Evolutionary conservation across 2,888 invertebrate species (phyloP).

Genomic region (Thecophora atra): DNA sequence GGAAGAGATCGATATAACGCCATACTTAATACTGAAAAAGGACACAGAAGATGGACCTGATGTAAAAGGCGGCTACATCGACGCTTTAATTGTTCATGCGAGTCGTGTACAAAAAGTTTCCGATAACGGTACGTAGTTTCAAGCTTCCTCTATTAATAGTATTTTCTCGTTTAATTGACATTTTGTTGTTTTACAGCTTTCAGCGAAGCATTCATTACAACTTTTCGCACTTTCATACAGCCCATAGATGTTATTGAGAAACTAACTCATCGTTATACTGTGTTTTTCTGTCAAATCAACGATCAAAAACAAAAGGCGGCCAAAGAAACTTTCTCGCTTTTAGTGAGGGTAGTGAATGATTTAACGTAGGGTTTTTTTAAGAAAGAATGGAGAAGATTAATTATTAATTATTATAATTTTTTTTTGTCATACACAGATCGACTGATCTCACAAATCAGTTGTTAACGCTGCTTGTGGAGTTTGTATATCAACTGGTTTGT

Average conservation of each 20-base stretch:
- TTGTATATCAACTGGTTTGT: conserved; percentile 92
- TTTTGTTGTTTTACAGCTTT: conserved; percentile 56
- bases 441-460: conserved; percentile 85
- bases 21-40: conserved; percentile 82
- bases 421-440: conserved; percentile 70
- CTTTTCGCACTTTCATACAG: conserved; percentile 94
- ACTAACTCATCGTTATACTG: conserved; percentile 73
- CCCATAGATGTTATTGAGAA: conserved; percentile 88
- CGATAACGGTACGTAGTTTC: conserved; percentile 58
- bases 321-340: conserved; percentile 87
- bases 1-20: conserved; percentile 83
- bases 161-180: conserved; percentile 9
- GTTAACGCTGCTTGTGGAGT: conserved; percentile 86
- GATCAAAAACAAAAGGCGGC: conserved; percentile 79
- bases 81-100: conserved; percentile 95
- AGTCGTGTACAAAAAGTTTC: conserved; percentile 86
- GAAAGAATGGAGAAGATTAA: not conserved
- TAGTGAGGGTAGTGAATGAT: conserved; percentile 94
- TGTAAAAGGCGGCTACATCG: conserved; percentile 90
- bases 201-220: conserved; percentile 94
- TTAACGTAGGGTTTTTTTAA: conserved; percentile 79
- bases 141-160: conserved; percentile 1
- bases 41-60: conserved; percentile 88
- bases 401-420: too few relatives aligned
- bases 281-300: conserved; percentile 77